Evolutionary conservation across 2,113 vertebrate species (phyloP).

Genomic region (Campylorhamphus procurvoides): DNA sequence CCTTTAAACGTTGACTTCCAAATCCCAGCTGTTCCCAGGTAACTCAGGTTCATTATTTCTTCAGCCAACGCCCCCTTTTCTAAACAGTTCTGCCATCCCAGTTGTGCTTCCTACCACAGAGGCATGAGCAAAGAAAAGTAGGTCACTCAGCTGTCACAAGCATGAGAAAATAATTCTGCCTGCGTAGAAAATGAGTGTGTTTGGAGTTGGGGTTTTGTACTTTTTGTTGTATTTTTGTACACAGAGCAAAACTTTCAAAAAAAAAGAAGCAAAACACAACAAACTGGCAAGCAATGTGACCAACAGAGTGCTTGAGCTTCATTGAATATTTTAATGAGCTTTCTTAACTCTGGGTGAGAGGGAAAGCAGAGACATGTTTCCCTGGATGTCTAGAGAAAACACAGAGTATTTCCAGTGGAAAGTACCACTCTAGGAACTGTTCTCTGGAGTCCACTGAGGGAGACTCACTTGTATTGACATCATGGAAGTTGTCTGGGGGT

Average conservation of each 20-base stretch:
- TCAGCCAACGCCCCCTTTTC: background rate
- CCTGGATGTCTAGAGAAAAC: background rate
- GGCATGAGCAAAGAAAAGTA: background rate
- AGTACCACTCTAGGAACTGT: background rate
- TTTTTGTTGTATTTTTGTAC: background rate
- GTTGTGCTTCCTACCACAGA: background rate
- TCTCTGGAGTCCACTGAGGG: background rate
- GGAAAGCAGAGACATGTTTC: background rate
- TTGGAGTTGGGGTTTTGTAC: background rate
- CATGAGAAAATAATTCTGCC: background rate
- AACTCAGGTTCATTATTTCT: background rate
- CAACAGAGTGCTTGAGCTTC: background rate
- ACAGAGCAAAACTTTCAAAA: background rate
- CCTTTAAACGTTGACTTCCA: background rate
- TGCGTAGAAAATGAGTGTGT: background rate
- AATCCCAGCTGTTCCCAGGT: background rate
- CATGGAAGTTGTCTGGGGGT: background rate
- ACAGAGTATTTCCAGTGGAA: background rate
- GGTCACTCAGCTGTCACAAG: background rate
- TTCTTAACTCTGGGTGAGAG: background rate
- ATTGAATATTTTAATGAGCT: background rate
- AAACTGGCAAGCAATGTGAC: background rate
- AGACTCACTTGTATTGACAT: background rate
- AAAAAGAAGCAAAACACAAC: background rate
- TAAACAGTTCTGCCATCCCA: background rate